Evolutionary conservation across 2,113 vertebrate genomes (phyloP), one percentile per base, ranked within the genome.

Genomic region (Tetraodon nigroviridis): DNA sequence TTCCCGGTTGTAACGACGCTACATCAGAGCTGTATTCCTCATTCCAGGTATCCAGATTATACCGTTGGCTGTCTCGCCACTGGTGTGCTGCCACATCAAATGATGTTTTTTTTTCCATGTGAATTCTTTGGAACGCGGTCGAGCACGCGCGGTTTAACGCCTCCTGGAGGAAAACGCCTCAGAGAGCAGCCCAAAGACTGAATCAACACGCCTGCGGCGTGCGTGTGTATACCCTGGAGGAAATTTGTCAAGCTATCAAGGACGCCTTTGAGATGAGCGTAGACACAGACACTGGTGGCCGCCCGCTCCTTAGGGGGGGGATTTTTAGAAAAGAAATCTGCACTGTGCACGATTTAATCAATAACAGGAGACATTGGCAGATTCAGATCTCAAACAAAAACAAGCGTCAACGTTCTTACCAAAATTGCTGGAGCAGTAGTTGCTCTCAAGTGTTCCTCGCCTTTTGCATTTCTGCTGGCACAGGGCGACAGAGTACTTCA

Each of bases 371-470:
- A 37, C 32, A 37, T 37, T 37, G 12, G 8, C 32, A 11, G 32
- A 37, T 37, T 37, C 12, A 37, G 11, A 11, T 11, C 32, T 27
- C 24, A 27, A 4, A 27, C 24, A 27, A 6, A 6, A 3, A 27
- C 24, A 6, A 6, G 24, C 24, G 32, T 4, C 11, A 12, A 37
- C 7, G 32, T 37, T 12, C 93, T 93, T 92, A 99, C 97, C 97
- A 1, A 99, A 99, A 85, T 96, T 91, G 85, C 94, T 99, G 55
- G 94, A 93, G 86, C 97, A 99, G 24, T 93, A 98, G 90, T 93
- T 94, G 86, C 91, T 94, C 87, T 96, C 92, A 17, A 94, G 89
- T 58, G 90, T 95, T 67, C 94, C 93, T 0, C 67, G 89, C 73
- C 93, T 89, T 84, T 91, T 94, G 73, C 97, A 99, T 86, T 96